phyloP scores from a whole-genome alignment of 2,888 invertebrate genomes.

The Sacculina carcini region DNA sequence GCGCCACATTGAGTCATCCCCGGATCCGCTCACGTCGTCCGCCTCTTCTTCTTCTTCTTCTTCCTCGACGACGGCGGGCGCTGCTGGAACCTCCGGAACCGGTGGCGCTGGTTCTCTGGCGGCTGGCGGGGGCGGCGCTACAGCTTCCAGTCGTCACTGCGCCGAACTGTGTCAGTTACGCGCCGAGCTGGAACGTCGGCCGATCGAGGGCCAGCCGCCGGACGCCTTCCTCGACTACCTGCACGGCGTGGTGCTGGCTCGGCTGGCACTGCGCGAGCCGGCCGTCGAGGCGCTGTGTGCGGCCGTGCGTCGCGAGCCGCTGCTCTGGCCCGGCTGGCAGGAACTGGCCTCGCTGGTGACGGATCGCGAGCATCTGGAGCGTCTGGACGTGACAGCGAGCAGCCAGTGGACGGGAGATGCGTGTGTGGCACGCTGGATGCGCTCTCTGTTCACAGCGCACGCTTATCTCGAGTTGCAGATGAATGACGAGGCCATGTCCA shows the following conservation, averaged over 20 bases:
- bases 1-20: conserved; percentile 56
- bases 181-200: conserved; percentile 19
- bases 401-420: no score
- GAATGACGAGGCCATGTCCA: conserved; percentile 62
- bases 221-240: conserved; percentile 72
- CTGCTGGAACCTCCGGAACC: neutral
- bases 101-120: neutral
- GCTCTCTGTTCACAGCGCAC: conserved; percentile 68
- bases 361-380: conserved; percentile 39
- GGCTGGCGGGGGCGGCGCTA: neutral
- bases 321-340: conserved; percentile 85
- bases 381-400: conserved; percentile 30
- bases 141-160: neutral
- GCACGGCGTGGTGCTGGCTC: conserved; percentile 69
- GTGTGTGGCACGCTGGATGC: conserved; percentile 98
- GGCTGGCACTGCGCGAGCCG: conserved; percentile 47
- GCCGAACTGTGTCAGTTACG: conserved; percentile 14
- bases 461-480: conserved; percentile 66
- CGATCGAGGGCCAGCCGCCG: conserved; percentile 22
- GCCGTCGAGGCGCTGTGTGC: conserved; percentile 54
- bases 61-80: neutral
- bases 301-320: conserved; percentile 42
- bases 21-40: conserved; percentile 24
- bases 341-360: conserved; percentile 62
- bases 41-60: neutral